Percentiles rank a stretch among this genome's conserved stretches.
phyloP scores from a whole-genome alignment of 2,888 invertebrate species.

The Idaea straminata region DNA sequence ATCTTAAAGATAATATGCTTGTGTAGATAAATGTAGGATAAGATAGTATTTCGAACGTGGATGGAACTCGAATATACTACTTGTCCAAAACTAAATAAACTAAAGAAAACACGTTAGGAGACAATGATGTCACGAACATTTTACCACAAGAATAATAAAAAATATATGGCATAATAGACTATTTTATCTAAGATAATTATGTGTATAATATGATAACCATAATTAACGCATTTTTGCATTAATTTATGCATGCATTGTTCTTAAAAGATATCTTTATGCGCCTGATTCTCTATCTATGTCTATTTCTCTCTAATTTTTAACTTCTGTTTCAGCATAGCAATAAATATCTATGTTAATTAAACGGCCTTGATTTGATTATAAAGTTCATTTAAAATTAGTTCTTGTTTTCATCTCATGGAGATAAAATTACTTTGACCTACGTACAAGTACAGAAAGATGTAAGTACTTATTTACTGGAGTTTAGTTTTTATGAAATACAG shows the following conservation, averaged over 20 bases:
- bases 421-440: background rate
- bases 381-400: background rate
- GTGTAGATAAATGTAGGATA: background rate
- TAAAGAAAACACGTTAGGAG: background rate
- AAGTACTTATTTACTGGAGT: background rate
- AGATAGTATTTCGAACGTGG: background rate
- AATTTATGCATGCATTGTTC: background rate
- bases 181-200: too few relatives aligned
- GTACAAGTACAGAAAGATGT: background rate
- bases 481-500: too few relatives aligned
- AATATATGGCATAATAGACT: too few relatives aligned
- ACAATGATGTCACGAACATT: background rate
- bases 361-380: background rate
- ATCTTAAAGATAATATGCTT: background rate
- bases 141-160: too few relatives aligned
- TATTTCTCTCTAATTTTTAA: background rate
- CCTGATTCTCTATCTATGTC: background rate
- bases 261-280: background rate
- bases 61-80: background rate
- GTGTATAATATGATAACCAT: too few relatives aligned
- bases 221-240: background rate
- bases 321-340: background rate
- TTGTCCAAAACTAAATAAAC: background rate
- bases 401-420: background rate
- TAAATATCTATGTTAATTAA: background rate